Base-by-base conservation (phyloP, 2,113 vertebrate species). In the Elanus axillaris region DNA sequence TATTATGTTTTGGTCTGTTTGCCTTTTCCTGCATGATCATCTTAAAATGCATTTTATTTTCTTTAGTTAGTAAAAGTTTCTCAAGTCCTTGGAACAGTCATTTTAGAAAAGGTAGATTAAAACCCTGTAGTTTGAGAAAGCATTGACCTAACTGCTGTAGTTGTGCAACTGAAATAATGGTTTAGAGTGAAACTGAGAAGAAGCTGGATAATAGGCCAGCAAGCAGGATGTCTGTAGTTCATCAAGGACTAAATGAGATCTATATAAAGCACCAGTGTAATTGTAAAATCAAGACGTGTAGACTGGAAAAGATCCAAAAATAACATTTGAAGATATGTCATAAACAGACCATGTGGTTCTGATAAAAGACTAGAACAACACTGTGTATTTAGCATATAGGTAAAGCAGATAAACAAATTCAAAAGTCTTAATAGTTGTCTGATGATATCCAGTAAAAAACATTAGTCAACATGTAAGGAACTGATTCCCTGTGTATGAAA, bases 151-250 rank as follows among this genome's bases (percentile, higher is more conserved):
- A 59, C 66, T 59, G 22, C 64, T 92, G 48, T 58, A 67, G 60
- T 45, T 56, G 20, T 64, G 48, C 43, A 78, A 67, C 58, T 58
- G 62, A 76, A 96, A 76, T 90, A 86, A 76, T 62, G 53, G n/a
- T 45, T 96, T 62, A 62, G 42, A 86, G 68, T 62, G 42, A 83
- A 93, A 81, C 42, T 50, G 86, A 91, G 96, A 95, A 92, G 89
- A 66, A 94, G 72, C 19, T 77, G 76, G 63, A 78, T 84, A 96
- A 81, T 89, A 92, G n/a, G 16, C 67, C 64, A 67, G 79, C 67
- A 86, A 95, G 75, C 86, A 96, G 96, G 95, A 96, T 96, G 95
- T 95, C 94, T 97, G 94, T 89, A 91, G 83, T 93, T 52, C 64
- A 95, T 97, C 95, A 94, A 84, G 56, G 73, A 67, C 73, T 93